Evolutionary conservation across 1,140 invertebrate genomes (phyloP).

Genomic region (Gonioctena quinquepunctata): DNA sequence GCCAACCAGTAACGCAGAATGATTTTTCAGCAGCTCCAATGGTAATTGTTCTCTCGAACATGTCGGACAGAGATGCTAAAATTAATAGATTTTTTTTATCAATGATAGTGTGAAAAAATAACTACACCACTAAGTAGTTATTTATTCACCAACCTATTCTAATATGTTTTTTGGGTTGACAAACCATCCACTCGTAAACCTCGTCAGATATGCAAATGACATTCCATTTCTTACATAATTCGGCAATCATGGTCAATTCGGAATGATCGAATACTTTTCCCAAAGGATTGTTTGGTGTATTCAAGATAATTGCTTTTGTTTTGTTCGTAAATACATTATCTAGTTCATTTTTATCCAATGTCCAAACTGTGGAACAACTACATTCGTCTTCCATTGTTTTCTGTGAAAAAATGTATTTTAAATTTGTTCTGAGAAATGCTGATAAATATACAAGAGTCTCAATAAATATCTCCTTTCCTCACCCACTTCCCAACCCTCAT

Average conservation of each 20-base stretch:
- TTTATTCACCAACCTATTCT: conserved; percentile 49
- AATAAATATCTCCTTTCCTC: no score
- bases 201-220: conserved; percentile 92
- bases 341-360: conserved; percentile 82
- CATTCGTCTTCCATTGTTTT: neutral
- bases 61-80: conserved; percentile 85
- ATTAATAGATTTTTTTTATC: no score
- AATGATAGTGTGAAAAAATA: no score
- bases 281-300: conserved; percentile 93
- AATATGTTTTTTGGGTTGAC: conserved; percentile 78
- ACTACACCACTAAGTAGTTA: no score
- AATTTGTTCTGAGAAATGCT: no score
- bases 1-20: conserved; percentile 97
- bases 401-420: conserved; percentile 1
- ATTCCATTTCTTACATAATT: conserved; percentile 91
- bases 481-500: no score
- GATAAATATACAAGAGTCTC: no score
- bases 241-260: conserved; percentile 77
- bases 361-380: conserved; percentile 78
- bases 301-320: conserved; percentile 93
- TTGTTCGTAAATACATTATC: conserved; percentile 79
- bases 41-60: conserved; percentile 98
- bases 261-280: conserved; percentile 81
- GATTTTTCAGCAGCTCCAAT: conserved; percentile 97
- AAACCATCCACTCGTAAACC: conserved; percentile 99